Base-by-base conservation (phyloP, 2,888 invertebrate species). In the Baronia brevicornis region DNA sequence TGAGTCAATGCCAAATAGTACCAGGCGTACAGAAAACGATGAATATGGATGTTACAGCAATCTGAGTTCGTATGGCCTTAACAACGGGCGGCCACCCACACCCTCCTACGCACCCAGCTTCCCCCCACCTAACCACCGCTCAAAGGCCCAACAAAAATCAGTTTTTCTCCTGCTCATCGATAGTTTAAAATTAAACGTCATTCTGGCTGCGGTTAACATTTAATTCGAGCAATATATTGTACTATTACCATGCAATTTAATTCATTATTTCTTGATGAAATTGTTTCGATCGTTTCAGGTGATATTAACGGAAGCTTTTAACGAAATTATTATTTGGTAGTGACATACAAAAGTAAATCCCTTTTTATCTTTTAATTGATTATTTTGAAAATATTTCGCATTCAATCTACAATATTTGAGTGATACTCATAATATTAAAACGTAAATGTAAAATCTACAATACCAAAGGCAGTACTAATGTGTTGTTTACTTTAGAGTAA, bases 1-100 rank as follows among this genome's bases (percentile, higher is more conserved):
- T 64, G 66, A 80, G 71, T 82, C 84, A 84, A 84, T 84, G 84
- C 84, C 84, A 84, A 84, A 70, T 78, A 67, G 64, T 74, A 84
- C 82, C 60, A 84, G 80, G 84, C 52, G 40, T 30, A 13, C 62
- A 75, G 57, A 54, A 62, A 39, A 19, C 20, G 33, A 27, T 33
- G 62, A 68, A 54, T 68, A 61, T 54, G 54, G 46, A 34, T 31
- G 46, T 72, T 68, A 65, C 65, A 68, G 46, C 44, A 17, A 12
- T 25, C 8, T 25, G 25, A 5, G 8, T 43, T 31, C 21, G 18
- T 19, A 19, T 31, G 13, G 26, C 23, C 12, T 6, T 12, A 31
- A 30, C 31, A 30, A 31, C 28, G 20, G 19, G 36, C 35, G 41
- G 29, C 36, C 35, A 34, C 35, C 22, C 19, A 41, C 54, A 46